Conservation (phyloP, 2,888 invertebrate species). For the Strigamia transsilvanica region DNA sequence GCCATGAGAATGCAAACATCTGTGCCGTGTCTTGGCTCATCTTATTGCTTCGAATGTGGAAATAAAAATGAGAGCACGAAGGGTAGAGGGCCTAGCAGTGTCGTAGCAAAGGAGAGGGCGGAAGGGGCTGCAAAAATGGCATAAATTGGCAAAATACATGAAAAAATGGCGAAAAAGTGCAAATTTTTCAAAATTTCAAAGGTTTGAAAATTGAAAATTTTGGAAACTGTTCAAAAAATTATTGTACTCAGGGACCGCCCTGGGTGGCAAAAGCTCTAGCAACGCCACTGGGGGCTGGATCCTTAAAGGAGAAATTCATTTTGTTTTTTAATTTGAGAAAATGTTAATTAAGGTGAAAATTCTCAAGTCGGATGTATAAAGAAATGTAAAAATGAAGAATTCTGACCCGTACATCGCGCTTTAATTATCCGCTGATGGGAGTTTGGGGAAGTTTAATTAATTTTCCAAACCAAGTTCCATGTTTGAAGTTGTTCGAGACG, state of each 20-base stretch:
- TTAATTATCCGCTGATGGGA: neutral
- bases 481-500: neutral
- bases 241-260: too few species aligned
- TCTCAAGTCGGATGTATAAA: neutral
- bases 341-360: neutral
- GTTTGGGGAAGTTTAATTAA: constrained; percentile 24
- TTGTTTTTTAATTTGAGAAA: neutral
- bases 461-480: neutral
- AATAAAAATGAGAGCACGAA: neutral
- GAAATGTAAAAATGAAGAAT: neutral
- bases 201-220: too few species aligned
- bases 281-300: neutral
- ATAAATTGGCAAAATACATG: too few species aligned
- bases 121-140: too few species aligned
- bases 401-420: neutral
- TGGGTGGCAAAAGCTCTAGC: too few species aligned
- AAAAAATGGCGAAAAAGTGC: too few species aligned
- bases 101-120: too few species aligned
- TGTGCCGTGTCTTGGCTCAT: constrained; percentile 21
- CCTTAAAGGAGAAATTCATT: neutral
- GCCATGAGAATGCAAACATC: constrained; percentile 6
- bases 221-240: too few species aligned
- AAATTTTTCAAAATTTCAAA: too few species aligned
- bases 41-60: neutral
- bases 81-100: too few species aligned